Evolutionary conservation across 2,888 invertebrate species (phyloP).

Genomic region (Deroplatys truncata): DNA sequence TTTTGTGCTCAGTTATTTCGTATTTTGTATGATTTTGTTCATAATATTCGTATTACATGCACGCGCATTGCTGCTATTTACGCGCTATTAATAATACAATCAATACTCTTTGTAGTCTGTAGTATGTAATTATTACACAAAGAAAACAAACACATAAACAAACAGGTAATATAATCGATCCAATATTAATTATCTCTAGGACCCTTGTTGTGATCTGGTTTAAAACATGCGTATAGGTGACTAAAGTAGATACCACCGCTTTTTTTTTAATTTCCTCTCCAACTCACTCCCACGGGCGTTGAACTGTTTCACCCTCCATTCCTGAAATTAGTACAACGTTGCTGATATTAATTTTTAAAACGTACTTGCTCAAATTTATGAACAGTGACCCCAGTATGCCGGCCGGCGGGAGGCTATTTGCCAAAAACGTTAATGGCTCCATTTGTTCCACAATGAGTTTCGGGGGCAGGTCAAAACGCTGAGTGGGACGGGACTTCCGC

Average conservation of each 20-base stretch:
- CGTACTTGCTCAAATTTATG: background rate
- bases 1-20: no score
- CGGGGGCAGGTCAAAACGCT: background rate
- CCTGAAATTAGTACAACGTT: background rate
- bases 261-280: background rate
- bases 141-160: no score
- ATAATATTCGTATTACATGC: no score
- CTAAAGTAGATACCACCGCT: background rate
- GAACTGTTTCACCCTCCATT: background rate
- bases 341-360: background rate
- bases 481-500: background rate
- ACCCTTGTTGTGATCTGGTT: no score
- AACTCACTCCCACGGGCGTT: background rate
- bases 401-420: background rate
- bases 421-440: background rate
- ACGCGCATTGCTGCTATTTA: no score
- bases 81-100: no score
- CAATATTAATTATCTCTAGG: no score
- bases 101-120: no score
- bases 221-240: background rate
- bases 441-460: background rate
- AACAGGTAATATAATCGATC: no score
- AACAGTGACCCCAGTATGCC: background rate
- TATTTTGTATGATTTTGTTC: no score
- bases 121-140: no score